Percentiles rank a stretch among this genome's conserved stretches.
Evolutionary conservation across 2,113 vertebrate genomes (phyloP).

Genomic region (Menidia beryllina): DNA sequence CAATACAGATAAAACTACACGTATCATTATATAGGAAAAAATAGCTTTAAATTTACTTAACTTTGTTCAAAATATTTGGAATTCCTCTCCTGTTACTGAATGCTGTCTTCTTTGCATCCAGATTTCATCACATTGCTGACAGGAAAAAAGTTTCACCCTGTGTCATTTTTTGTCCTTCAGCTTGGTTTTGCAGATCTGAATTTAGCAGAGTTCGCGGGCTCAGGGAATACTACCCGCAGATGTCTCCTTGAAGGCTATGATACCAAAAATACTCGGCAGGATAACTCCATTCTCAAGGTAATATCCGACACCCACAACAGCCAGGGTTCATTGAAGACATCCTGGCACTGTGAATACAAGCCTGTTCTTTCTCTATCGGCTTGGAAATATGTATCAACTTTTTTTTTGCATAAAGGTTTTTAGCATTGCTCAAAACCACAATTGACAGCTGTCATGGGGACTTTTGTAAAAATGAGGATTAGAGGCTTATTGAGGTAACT

Average conservation of each 20-base stretch:
- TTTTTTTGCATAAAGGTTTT: too few species aligned
- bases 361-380: neutral
- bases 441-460: neutral
- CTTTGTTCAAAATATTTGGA: neutral
- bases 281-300: slow-evolving; percentile 99
- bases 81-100: neutral
- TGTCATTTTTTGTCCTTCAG: slow-evolving; percentile 76
- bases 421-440: neutral
- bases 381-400: neutral
- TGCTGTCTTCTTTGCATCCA: neutral
- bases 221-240: slow-evolving; percentile 93
- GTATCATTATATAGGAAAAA: neutral
- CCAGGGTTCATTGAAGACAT: neutral
- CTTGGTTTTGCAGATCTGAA: slow-evolving; percentile 98
- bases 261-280: slow-evolving; percentile 98
- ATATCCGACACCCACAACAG: slow-evolving; percentile 25
- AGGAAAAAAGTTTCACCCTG: neutral
- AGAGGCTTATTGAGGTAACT: too few species aligned
- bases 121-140: slow-evolving; percentile 28
- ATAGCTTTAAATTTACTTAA: neutral
- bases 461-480: too few species aligned
- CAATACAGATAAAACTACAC: neutral
- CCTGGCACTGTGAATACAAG: slow-evolving; percentile 11
- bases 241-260: slow-evolving; percentile 98
- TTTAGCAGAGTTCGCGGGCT: slow-evolving; percentile 97